These are phyloP conservation scores for Hyposoter dolosus DNA, from an alignment of 2,888 invertebrate genomes.

Conservation along the genomic window DNA sequence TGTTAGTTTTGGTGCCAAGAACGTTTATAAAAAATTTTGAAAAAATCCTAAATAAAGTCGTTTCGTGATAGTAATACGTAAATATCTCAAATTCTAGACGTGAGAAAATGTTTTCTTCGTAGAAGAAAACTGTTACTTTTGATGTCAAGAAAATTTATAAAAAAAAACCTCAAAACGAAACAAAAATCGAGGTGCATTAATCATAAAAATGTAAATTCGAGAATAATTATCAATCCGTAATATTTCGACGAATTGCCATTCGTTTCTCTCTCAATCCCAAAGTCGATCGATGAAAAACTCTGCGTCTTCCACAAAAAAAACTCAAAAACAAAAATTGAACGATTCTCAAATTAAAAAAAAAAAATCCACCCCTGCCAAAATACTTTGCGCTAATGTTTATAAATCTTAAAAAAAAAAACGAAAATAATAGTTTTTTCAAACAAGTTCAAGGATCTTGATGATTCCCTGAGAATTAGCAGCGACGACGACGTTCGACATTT, in stretches of 20 bases:
- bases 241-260: not conserved
- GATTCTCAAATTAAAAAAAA: not conserved
- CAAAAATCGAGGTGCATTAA: not conserved
- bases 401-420: not conserved
- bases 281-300: not conserved
- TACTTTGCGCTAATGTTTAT: not conserved
- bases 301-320: not conserved
- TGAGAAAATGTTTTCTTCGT: too few species aligned
- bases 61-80: too few species aligned
- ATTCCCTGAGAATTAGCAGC: slow-evolving; percentile 98
- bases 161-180: too few species aligned
- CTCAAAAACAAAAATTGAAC: not conserved
- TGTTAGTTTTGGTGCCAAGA: too few species aligned
- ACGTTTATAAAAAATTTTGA: too few species aligned
- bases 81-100: too few species aligned
- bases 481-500: slow-evolving; percentile 93
- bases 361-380: too few species aligned
- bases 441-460: slow-evolving; percentile 94
- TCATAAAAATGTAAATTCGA: too few species aligned
- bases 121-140: too few species aligned
- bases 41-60: too few species aligned
- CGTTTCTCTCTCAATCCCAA: too few species aligned
- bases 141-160: too few species aligned
- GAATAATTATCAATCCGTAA: not conserved
- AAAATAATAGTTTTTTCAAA: slow-evolving; percentile 84